These are phyloP conservation scores for Polymixis flavicincta DNA, from an alignment of 2,888 invertebrate genomes.

Conservation along the genomic window DNA sequence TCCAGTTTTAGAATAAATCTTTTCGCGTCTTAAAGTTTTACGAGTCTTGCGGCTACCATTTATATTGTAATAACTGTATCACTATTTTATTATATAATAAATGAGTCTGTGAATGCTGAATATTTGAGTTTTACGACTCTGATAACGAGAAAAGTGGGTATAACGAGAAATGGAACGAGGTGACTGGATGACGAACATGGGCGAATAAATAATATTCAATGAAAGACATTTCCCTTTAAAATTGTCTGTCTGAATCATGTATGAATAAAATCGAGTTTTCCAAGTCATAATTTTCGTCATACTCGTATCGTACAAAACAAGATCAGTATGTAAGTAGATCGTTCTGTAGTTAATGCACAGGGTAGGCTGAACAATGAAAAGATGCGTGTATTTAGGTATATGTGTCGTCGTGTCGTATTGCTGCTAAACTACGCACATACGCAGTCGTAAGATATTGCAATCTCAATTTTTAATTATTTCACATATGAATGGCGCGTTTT, in stretches of 20 bases:
- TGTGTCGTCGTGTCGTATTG: neutral
- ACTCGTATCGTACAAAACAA: neutral
- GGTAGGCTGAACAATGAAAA: too few species aligned
- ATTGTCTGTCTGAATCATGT: conserved; percentile 5
- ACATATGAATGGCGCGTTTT: neutral
- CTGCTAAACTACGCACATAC: neutral
- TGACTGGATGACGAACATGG: conserved; percentile 24
- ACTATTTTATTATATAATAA: conserved; percentile 21
- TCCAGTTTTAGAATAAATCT: neutral
- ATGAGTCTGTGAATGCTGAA: conserved; percentile 3
- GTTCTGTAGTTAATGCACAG: too few species aligned
- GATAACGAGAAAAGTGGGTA: conserved; percentile 7
- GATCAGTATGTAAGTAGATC: neutral
- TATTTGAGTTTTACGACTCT: conserved; percentile 31
- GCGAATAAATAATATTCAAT: conserved; percentile 18
- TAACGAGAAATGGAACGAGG: conserved; percentile 44
- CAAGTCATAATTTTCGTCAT: neutral
- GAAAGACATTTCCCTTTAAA: neutral
- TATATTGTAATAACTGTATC: conserved; percentile 20
- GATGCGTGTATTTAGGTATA: neutral
- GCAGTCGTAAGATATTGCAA: neutral
- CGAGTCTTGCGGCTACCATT: neutral
- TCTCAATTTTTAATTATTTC: neutral
- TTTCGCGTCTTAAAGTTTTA: conserved; percentile 9
- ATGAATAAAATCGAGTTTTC: neutral